Percentiles rank a stretch among this genome's conserved stretches.
Evolutionary conservation across 2,888 invertebrate genomes (phyloP).

Genomic region (Meandrusa payeni): DNA sequence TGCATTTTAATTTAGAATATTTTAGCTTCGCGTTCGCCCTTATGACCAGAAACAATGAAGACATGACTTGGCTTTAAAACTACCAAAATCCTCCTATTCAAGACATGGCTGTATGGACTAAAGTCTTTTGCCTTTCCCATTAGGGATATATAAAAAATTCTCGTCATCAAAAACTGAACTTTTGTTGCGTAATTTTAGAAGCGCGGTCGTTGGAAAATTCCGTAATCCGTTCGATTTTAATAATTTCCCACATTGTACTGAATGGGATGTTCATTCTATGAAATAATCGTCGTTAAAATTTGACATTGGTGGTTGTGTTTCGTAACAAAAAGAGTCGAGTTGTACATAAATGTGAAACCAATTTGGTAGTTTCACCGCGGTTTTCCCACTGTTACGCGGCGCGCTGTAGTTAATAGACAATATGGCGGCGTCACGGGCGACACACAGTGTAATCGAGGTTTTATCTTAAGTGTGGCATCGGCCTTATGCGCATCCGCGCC

Average conservation of each 20-base stretch:
- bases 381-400: constrained; percentile 68
- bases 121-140: too few species aligned
- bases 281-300: constrained; percentile 21
- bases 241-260: constrained; percentile 17
- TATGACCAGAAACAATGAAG: too few species aligned
- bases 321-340: constrained; percentile 37
- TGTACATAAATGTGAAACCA: constrained; percentile 49
- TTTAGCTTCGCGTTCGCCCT: too few species aligned
- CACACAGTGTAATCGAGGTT: constrained; percentile 63
- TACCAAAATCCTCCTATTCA: too few species aligned
- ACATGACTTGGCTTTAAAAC: too few species aligned
- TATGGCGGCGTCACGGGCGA: constrained; percentile 72
- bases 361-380: constrained; percentile 52
- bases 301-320: constrained; percentile 27
- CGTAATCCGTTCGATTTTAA: constrained; percentile 1
- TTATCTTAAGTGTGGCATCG: constrained; percentile 73
- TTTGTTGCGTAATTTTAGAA: too few species aligned
- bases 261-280: constrained; percentile 14
- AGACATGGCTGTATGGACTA: too few species aligned
- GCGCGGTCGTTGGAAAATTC: too few species aligned
- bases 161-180: too few species aligned
- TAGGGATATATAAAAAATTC: too few species aligned
- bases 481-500: constrained; percentile 67
- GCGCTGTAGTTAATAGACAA: constrained; percentile 60
- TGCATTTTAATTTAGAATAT: too few species aligned